Percentiles rank a stretch among this genome's conserved stretches.
Conservation (phyloP, 2,888 invertebrate genomes). For the Dendrolimus pini region DNA sequence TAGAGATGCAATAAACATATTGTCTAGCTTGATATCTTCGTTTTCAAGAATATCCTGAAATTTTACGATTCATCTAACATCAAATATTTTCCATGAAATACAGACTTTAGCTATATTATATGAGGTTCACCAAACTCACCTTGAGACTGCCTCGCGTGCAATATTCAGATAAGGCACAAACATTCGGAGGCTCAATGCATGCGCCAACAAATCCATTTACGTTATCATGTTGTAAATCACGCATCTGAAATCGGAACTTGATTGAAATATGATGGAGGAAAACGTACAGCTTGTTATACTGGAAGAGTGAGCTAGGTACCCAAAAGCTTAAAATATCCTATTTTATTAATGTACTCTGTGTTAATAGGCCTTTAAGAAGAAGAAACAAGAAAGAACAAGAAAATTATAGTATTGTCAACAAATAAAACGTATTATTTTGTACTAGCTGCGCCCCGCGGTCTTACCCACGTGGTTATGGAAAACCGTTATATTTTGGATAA, state of each 20-base stretch:
- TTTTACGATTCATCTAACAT: conserved; percentile 5
- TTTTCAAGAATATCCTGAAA: conserved; percentile 93
- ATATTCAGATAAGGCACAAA: conserved; percentile 92
- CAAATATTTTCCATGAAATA: conserved; percentile 1
- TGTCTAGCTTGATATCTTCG: conserved; percentile 95
- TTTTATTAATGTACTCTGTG: too few species aligned
- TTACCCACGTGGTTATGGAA: too few species aligned
- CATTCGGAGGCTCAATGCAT: conserved; percentile 92
- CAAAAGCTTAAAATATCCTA: too few species aligned
- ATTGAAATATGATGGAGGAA: too few species aligned
- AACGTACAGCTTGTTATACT: too few species aligned
- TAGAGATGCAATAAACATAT: conserved; percentile 96
- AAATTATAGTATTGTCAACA: too few species aligned
- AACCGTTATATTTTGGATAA: too few species aligned
- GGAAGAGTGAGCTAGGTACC: too few species aligned
- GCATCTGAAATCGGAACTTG: conserved; percentile 78
- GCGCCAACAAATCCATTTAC: conserved; percentile 95
- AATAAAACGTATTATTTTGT: too few species aligned
- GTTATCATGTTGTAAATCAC: conserved; percentile 93
- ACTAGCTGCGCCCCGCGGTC: too few species aligned
- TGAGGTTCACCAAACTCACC: conserved; percentile 62
- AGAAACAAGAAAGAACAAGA: too few species aligned
- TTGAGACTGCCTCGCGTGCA: conserved; percentile 93
- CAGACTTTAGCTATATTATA: conserved; percentile 4
- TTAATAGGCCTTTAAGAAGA: too few species aligned